Percentiles rank a stretch among this genome's conserved stretches.
Conservation (phyloP, 2,888 invertebrate species). For the Drosophila pegasa region DNA sequence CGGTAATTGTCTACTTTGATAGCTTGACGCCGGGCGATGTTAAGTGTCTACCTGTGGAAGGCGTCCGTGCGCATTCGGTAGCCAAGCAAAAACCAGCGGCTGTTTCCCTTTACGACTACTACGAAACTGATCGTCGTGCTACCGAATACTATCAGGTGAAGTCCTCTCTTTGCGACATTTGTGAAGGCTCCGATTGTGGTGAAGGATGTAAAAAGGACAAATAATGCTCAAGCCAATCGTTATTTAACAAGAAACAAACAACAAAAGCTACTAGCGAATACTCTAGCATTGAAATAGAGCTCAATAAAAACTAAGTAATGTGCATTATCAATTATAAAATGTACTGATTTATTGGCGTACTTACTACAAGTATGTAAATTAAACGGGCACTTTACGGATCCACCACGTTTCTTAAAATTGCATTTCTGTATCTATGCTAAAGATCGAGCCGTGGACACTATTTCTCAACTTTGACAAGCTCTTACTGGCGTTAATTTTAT, state of each 20-base stretch:
- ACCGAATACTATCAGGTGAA: conserved; percentile 82
- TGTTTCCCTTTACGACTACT: conserved; percentile 95
- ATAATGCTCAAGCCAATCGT: not conserved
- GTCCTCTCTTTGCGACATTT: conserved; percentile 92
- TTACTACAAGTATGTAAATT: no score
- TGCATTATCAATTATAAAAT: conserved; percentile 5
- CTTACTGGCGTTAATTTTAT: no score
- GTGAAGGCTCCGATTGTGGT: conserved; percentile 88
- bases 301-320: conserved; percentile 18
- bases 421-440: no score
- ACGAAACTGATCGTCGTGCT: conserved; percentile 88
- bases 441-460: no score
- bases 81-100: conserved; percentile 94
- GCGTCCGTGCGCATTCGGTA: conserved; percentile 92
- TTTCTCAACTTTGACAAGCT: no score
- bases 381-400: no score
- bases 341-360: no score
- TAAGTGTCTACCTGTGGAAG: conserved; percentile 92
- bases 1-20: conserved; percentile 90
- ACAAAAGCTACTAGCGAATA: not conserved
- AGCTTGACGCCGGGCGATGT: conserved; percentile 88
- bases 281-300: not conserved
- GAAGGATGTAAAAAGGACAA: conserved; percentile 68
- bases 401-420: no score
- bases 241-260: not conserved